Evolutionary conservation across 2,888 invertebrate species (phyloP), one percentile per base, ranked within the genome.

Genomic region (Tetragonula carbonaria): DNA sequence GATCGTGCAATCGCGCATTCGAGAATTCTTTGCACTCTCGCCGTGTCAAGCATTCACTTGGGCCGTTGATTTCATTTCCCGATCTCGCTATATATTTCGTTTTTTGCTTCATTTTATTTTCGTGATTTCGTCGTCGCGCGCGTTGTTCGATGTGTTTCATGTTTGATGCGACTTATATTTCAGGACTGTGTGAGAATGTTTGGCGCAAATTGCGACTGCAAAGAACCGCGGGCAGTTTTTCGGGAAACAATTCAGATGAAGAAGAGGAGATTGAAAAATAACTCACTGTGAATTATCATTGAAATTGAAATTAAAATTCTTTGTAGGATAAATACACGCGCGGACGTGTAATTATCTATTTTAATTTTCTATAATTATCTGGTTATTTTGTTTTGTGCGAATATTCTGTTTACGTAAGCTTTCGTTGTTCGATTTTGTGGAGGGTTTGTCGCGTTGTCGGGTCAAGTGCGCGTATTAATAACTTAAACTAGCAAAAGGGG

Each of bases 391-490:
- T 38, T n/a, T 66, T 38, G n/a, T 38, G 3, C 5, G 21, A 3
- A 23, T 23, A 23, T 66, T 66, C n/a, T n/a, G 2, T 66, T 66
- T n/a, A 45, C 2, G n/a, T 66, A 38, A 38, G 21, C 2, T 65
- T 65, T 21, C 13, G 21, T 21, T 21, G 65, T 21, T 65, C 21
- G 33, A 21, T 38, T 65, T 65, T 21, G 38, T 14, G 13, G 51
- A 68, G 68, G 28, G 51, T 68, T 68, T 28, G 21, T 28, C 28
- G 28, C 18, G 51, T 68, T 68, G 28, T 4, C 16, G 11, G 51
- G 68, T 68, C 68, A 68, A 68, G 51, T 68, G 23, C 23, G 23
- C 23, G 23, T 28, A 51, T 68, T 68, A 68, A 51, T 13, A 51
- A 18, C 68, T 51, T 28, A 28, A 28, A 28, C 28, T 28, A 18